Evolutionary conservation across 2,888 invertebrate species (phyloP).

Genomic region (Callinectes sapidus): DNA sequence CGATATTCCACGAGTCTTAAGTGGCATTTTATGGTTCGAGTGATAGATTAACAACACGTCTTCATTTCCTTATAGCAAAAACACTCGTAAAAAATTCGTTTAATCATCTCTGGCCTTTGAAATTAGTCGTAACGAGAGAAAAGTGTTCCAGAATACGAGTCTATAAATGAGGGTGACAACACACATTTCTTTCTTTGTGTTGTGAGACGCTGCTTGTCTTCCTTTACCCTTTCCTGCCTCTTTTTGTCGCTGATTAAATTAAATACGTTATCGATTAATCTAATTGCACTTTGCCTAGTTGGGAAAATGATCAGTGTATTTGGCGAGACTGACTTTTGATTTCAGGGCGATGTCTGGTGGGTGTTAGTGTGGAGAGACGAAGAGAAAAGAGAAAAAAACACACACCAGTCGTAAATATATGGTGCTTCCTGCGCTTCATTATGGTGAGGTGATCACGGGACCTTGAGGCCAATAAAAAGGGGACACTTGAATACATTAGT

Average conservation of each 20-base stretch:
- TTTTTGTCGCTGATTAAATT: not conserved
- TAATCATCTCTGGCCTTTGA: not conserved
- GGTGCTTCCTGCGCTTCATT: slow-evolving; percentile 29
- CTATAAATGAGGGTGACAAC: not conserved
- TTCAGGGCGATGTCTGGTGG: not conserved
- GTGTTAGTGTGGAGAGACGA: not conserved
- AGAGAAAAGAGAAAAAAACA: not conserved
- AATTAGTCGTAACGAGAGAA: not conserved
- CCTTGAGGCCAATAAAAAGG: not conserved
- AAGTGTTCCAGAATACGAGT: no score
- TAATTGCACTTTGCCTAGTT: not conserved
- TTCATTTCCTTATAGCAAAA: no score
- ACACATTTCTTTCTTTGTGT: not conserved
- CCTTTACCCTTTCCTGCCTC: not conserved
- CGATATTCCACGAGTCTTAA: no score
- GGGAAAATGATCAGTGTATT: not conserved
- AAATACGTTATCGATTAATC: slow-evolving; percentile 4
- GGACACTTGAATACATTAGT: not conserved
- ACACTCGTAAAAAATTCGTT: no score
- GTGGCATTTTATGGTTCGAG: no score
- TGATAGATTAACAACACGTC: no score
- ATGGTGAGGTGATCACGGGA: not conserved
- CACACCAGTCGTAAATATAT: not conserved
- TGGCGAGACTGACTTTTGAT: not conserved
- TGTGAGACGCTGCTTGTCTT: not conserved